Percentiles rank a stretch among this genome's conserved stretches.
phyloP scores from a whole-genome alignment of 2,113 vertebrate species.

The Urocynchramus pylzowi region DNA sequence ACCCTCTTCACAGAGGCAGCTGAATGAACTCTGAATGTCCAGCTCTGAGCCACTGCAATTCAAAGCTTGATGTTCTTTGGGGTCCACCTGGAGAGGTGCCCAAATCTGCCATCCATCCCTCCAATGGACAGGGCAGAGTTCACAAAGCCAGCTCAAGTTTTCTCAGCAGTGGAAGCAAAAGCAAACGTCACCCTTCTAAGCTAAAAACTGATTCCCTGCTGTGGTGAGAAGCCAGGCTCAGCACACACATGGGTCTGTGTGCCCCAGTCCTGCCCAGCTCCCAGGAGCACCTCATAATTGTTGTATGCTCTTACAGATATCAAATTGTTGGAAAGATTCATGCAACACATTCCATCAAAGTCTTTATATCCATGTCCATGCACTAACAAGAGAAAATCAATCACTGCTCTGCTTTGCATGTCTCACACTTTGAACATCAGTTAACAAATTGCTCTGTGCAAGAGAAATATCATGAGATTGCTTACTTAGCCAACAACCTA shows the following conservation, averaged over 20 bases:
- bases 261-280: background rate
- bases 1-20: background rate
- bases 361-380: background rate
- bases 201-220: background rate
- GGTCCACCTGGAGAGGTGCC: background rate
- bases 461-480: background rate
- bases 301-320: background rate
- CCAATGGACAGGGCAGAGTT: background rate
- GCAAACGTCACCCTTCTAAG: background rate
- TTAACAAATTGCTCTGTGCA: background rate
- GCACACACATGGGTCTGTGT: fast-evolving
- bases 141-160: background rate
- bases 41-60: background rate
- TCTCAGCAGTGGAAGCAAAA: background rate
- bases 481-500: background rate
- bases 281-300: background rate
- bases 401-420: background rate
- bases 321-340: background rate
- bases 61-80: background rate
- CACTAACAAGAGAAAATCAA: background rate
- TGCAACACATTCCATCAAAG: background rate
- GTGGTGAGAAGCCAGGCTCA: background rate
- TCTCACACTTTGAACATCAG: background rate
- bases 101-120: background rate
- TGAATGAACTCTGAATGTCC: fast-evolving